Evolutionary conservation across 2,888 invertebrate genomes (phyloP).

Genomic region (Oxycera nigricornis): DNA sequence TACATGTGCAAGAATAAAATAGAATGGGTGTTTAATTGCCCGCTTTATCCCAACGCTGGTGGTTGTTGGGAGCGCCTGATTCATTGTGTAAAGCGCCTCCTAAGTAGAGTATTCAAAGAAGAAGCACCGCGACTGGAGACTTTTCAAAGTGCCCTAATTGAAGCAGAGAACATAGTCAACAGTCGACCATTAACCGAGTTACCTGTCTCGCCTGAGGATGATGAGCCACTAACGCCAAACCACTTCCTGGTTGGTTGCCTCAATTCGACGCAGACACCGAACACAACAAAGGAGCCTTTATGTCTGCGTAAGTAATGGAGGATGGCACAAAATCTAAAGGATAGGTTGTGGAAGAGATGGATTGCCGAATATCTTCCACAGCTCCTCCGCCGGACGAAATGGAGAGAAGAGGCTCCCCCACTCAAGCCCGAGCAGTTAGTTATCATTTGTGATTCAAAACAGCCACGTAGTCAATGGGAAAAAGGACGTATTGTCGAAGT

Average conservation of each 20-base stretch:
- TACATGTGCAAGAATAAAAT: background rate
- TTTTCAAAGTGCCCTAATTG: background rate
- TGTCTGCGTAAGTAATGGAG: conserved; percentile 17
- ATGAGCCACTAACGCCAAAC: background rate
- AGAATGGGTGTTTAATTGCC: background rate
- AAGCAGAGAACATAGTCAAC: conserved; percentile 44
- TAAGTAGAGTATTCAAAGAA: background rate
- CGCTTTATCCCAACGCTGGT: background rate
- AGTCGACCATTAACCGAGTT: background rate
- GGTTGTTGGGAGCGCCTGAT: background rate
- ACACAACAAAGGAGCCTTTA: background rate
- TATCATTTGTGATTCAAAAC: background rate
- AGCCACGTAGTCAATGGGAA: conserved; percentile 45
- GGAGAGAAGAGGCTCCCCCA: conserved; percentile 39
- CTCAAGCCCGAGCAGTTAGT: conserved; percentile 21
- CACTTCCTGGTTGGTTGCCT: background rate
- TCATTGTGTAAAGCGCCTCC: background rate
- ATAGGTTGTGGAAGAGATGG: no score
- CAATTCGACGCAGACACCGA: background rate
- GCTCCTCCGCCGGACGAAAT: conserved; percentile 39
- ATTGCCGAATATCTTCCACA: conserved; percentile 37
- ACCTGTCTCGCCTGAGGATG: background rate
- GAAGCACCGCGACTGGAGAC: background rate
- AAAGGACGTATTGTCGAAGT: conserved; percentile 45
- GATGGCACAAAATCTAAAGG: background rate